A percentile compares a stretch with the other conserved stretches of the same genome.
phyloP scores from a whole-genome alignment of 2,113 vertebrate genomes.

The Halichoerus grypus region DNA sequence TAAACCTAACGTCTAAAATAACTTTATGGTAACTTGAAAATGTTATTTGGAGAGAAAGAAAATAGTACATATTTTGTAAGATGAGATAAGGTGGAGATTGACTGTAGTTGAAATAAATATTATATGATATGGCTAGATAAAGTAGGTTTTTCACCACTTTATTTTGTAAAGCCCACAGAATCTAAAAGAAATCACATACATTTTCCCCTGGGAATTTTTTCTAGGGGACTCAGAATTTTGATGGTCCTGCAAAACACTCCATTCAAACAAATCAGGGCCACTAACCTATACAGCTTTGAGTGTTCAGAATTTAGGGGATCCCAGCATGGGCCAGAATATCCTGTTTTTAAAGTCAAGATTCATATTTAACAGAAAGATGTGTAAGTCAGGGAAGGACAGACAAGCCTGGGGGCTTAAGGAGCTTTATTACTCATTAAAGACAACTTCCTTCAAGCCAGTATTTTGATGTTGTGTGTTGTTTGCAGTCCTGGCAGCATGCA shows the following conservation, averaged over 20 bases:
- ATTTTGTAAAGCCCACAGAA: neutral
- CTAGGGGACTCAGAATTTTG: neutral
- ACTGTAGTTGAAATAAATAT: conserved; percentile 32
- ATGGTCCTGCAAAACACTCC: neutral
- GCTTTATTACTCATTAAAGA: conserved; percentile 28
- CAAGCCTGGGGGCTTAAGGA: neutral
- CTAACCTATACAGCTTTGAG: neutral
- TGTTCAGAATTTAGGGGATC: conserved; percentile 8
- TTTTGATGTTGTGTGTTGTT: neutral
- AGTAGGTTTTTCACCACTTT: neutral
- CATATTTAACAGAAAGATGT: conserved; percentile 7
- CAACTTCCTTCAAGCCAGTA: neutral
- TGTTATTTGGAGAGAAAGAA: conserved; percentile 35
- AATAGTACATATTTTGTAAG: conserved; percentile 36
- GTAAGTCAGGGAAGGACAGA: neutral
- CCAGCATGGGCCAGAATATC: neutral
- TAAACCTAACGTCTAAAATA: conserved; percentile 32
- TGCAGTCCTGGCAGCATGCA: neutral
- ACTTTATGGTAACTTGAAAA: neutral
- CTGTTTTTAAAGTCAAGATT: conserved; percentile 51
- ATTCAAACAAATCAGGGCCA: neutral
- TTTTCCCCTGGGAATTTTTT: conserved; percentile 4
- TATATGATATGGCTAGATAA: conserved; percentile 13
- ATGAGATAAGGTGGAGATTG: neutral
- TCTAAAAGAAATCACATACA: neutral